Percentiles rank a stretch among this genome's conserved stretches.
Evolutionary conservation across 1,140 invertebrate genomes (phyloP).

Genomic region (Scylla paramamosain): DNA sequence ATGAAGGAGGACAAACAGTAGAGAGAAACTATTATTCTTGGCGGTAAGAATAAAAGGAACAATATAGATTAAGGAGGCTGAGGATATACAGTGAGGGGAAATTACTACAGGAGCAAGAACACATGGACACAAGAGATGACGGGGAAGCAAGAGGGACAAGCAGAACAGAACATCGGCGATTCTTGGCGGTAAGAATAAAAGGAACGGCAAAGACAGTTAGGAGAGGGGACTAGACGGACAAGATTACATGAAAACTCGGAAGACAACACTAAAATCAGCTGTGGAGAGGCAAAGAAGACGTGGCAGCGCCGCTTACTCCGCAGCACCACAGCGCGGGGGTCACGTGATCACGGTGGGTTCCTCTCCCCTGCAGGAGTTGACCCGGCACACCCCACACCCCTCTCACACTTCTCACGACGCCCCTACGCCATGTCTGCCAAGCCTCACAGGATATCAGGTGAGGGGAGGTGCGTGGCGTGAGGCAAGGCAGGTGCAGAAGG

Average conservation of each 20-base stretch:
- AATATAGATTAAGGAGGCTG: too few relatives aligned
- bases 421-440: neutral
- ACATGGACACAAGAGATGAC: neutral
- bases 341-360: slow-evolving; percentile 73
- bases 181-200: neutral
- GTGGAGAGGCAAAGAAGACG: neutral
- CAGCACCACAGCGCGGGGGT: slow-evolving; percentile 42
- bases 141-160: neutral
- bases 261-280: slow-evolving; percentile 7
- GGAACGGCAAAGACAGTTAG: neutral
- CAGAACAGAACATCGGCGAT: neutral
- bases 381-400: neutral
- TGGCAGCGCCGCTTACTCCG: slow-evolving; percentile 48
- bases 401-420: neutral
- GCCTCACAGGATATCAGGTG: neutral
- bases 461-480: neutral
- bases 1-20: too few relatives aligned
- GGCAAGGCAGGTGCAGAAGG: neutral
- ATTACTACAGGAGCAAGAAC: neutral
- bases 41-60: neutral
- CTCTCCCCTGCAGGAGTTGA: slow-evolving; percentile 71
- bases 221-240: neutral
- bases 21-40: too few relatives aligned
- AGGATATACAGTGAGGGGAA: neutral
- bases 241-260: neutral